These are phyloP conservation scores for Spilarctia lutea DNA, from an alignment of 2,888 invertebrate genomes.

Conservation along the genomic window DNA sequence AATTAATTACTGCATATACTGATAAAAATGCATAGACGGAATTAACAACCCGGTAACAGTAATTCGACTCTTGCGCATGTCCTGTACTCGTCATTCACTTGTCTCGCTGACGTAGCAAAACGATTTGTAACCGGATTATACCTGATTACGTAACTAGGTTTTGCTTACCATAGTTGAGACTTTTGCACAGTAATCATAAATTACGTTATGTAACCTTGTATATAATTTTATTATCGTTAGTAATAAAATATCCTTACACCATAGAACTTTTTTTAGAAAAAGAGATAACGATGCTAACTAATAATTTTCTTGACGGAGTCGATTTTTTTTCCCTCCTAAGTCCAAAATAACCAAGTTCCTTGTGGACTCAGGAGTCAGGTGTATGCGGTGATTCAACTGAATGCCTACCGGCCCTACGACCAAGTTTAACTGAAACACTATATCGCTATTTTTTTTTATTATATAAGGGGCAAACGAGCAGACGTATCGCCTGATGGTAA, in stretches of 20 bases:
- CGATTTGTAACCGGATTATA: constrained; percentile 4
- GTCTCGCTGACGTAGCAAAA: neutral
- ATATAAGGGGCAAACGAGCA: no score
- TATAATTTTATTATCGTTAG: neutral
- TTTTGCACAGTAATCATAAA: constrained; percentile 4
- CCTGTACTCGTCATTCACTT: constrained; percentile 8
- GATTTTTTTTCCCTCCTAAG: no score
- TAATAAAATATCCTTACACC: neutral
- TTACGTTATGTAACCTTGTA: neutral
- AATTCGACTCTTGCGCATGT: constrained; percentile 19
- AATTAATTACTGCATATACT: neutral
- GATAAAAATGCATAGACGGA: neutral
- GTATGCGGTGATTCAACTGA: no score
- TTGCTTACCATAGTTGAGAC: constrained; percentile 7
- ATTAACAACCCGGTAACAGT: constrained; percentile 8
- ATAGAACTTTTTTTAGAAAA: neutral
- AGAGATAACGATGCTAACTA: no score
- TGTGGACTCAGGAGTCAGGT: no score
- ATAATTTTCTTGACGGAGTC: no score
- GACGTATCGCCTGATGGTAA: no score
- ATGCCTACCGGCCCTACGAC: no score
- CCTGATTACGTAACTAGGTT: constrained; percentile 12
- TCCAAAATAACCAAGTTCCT: no score
- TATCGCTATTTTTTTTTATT: no score
- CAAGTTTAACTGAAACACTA: neutral